These are phyloP conservation scores for Champsocephalus esox DNA, from an alignment of 2,797 vertebrate genomes.

Conservation along the genomic window DNA sequence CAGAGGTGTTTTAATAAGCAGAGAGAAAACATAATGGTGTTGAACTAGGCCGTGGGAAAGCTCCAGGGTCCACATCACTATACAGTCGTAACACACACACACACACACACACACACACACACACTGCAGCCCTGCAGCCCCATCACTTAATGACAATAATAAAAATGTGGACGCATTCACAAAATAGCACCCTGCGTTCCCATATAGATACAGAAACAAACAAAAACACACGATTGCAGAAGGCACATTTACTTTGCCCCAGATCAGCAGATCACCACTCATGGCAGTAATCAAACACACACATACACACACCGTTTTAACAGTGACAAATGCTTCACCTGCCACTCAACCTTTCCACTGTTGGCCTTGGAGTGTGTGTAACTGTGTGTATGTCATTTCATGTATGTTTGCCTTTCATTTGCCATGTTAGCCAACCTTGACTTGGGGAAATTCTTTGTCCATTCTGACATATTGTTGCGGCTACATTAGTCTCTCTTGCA, in stretches of 20 bases:
- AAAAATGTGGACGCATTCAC: conserved; percentile 37
- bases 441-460: conserved; percentile 42
- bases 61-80: conserved; percentile 58
- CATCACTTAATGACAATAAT: conserved; percentile 46
- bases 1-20: conserved; percentile 56
- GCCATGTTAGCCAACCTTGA: conserved; percentile 39
- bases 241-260: conserved; percentile 37
- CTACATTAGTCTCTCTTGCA: conserved; percentile 21
- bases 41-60: conserved; percentile 60
- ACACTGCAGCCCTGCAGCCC: conserved; percentile 6
- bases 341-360: conserved; percentile 61
- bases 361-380: conserved; percentile 51
- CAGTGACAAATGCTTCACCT: conserved; percentile 65
- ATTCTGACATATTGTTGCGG: conserved; percentile 16
- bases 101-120: conserved; percentile 15
- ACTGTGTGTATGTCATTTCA: neutral
- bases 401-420: conserved; percentile 41
- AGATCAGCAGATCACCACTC: conserved; percentile 40
- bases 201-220: conserved; percentile 15
- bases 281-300: conserved; percentile 32
- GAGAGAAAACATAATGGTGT: conserved; percentile 63
- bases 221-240: conserved; percentile 17
- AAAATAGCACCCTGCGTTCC: conserved; percentile 23
- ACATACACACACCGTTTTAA: conserved; percentile 33
- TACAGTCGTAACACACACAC: conserved; percentile 22